phyloP scores from a whole-genome alignment of 2,888 invertebrate species.

The Craniophora ligustri region DNA sequence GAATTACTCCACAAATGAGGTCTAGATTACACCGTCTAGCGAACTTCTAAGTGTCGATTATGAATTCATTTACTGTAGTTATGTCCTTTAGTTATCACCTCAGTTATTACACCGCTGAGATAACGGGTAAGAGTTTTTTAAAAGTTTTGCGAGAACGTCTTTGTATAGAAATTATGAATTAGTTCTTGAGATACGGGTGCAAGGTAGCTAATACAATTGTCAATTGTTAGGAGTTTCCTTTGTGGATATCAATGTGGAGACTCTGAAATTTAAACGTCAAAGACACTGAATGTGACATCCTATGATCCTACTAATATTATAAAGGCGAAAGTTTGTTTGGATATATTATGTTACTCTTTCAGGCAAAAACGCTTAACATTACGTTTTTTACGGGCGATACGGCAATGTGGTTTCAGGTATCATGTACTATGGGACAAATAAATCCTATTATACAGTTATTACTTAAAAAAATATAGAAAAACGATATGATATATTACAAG shows the following conservation, averaged over 20 bases:
- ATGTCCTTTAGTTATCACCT: slow-evolving; percentile 13
- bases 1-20: slow-evolving; percentile 23
- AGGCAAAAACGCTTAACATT: no score
- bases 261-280: no score
- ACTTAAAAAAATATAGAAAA: no score
- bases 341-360: no score
- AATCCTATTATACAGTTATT: no score
- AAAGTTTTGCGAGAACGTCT: slow-evolving; percentile 12
- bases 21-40: slow-evolving; percentile 23
- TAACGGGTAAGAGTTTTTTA: slow-evolving; percentile 8
- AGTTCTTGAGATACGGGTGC: slow-evolving; percentile 3
- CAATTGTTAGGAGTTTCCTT: not conserved
- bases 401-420: no score
- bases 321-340: no score
- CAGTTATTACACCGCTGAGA: slow-evolving; percentile 12
- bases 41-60: slow-evolving; percentile 40
- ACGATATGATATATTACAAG: no score
- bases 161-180: slow-evolving; percentile 10
- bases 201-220: slow-evolving; percentile 2
- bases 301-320: no score
- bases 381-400: no score
- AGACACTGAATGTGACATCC: no score
- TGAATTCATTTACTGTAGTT: slow-evolving; percentile 36
- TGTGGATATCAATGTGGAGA: not conserved
- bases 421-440: no score